phyloP scores from a whole-genome alignment of 2,797 vertebrate genomes.

The Premnoplex brunnescens region DNA sequence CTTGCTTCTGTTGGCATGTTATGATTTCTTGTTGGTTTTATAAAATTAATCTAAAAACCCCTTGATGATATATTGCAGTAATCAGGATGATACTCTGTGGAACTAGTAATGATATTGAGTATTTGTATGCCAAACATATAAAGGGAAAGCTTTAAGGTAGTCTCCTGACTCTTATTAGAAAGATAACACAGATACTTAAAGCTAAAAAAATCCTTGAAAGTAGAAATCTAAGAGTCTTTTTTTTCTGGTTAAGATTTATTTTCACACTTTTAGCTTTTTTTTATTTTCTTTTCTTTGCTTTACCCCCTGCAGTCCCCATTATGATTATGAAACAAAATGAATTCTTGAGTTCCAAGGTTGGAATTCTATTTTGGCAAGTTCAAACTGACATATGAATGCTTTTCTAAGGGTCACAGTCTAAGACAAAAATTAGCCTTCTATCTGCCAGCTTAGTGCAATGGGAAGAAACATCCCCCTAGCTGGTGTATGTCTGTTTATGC shows the following conservation, averaged over 20 bases:
- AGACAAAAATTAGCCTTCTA: background rate
- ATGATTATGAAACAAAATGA: background rate
- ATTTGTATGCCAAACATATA: background rate
- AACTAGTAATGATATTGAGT: background rate
- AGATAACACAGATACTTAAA: background rate
- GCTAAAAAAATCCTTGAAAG: background rate
- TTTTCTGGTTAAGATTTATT: background rate
- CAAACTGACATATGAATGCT: background rate
- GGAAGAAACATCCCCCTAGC: background rate
- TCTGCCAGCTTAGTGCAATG: background rate
- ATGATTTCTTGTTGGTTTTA: background rate
- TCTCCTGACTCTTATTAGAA: background rate
- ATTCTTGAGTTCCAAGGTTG: background rate
- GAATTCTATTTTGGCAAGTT: background rate
- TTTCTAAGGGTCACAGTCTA: background rate
- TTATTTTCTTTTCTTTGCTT: background rate
- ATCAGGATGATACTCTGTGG: background rate
- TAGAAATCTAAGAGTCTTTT: background rate
- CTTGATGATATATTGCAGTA: background rate
- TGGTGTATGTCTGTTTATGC: background rate
- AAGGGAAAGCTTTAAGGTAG: background rate
- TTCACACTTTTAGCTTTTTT: background rate
- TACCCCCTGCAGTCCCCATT: background rate
- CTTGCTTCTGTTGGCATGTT: background rate
- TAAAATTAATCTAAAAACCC: background rate